Evolutionary conservation across 2,797 vertebrate species (phyloP).

Genomic region (Menidia menidia): DNA sequence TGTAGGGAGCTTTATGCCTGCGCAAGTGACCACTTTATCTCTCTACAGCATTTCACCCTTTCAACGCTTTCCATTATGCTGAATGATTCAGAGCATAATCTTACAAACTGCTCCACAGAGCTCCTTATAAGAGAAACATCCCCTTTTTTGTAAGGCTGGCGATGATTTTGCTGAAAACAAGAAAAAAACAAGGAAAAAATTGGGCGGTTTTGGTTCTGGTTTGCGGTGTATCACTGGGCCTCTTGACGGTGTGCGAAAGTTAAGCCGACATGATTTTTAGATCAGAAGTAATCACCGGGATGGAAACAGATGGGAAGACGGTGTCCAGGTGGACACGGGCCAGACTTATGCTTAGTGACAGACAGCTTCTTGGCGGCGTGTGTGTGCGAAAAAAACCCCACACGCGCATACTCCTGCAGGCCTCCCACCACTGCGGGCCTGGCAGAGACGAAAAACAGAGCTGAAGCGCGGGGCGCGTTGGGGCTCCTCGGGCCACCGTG

Average conservation of each 20-base stretch:
- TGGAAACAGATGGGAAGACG: conserved; percentile 64
- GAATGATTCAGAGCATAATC: conserved; percentile 8
- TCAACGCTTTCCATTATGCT: conserved; percentile 8
- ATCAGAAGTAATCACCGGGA: conserved; percentile 65
- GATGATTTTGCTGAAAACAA: conserved; percentile 3
- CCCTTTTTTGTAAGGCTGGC: neutral
- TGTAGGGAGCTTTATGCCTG: conserved; percentile 14
- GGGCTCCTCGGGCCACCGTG: conserved; percentile 34
- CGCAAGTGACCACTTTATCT: conserved; percentile 16
- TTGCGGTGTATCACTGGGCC: conserved; percentile 21
- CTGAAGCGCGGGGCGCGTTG: conserved; percentile 40
- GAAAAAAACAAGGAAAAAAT: neutral
- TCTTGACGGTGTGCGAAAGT: conserved; percentile 26
- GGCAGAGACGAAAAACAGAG: conserved; percentile 60
- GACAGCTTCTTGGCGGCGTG: conserved; percentile 59
- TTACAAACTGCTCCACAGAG: conserved; percentile 2
- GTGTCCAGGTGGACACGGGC: conserved; percentile 63
- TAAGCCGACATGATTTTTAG: conserved; percentile 36
- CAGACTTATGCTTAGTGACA: conserved; percentile 55
- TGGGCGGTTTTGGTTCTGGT: conserved; percentile 17
- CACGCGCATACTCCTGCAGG: conserved; percentile 42
- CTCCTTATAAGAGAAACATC: conserved; percentile 16
- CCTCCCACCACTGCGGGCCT: conserved; percentile 31
- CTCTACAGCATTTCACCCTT: neutral
- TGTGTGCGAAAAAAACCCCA: conserved; percentile 1